These are phyloP conservation scores for Coturnix japonica DNA, from an alignment of 2,113 vertebrate genomes.

Conservation along the genomic window DNA sequence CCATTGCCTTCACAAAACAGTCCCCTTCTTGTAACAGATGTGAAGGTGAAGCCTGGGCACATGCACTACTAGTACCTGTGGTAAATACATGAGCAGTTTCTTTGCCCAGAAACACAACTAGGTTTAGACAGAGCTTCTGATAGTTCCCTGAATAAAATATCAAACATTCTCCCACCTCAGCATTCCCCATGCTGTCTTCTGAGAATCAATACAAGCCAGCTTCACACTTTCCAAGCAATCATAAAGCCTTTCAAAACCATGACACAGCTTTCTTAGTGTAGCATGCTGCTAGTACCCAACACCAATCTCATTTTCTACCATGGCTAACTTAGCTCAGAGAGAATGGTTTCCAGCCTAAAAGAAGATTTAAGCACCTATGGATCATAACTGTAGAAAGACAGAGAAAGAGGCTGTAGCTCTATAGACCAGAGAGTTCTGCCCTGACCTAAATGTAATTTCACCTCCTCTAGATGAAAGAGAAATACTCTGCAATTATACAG, in stretches of 20 bases:
- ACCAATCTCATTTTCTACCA: neutral
- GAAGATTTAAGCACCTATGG: neutral
- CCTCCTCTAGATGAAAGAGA: neutral
- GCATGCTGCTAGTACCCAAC: accelerated
- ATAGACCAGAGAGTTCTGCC: neutral
- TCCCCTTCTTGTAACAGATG: neutral
- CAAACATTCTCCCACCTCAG: neutral
- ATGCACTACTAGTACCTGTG: neutral
- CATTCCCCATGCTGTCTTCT: neutral
- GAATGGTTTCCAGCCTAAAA: neutral
- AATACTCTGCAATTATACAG: neutral
- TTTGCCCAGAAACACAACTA: neutral
- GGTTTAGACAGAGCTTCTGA: neutral
- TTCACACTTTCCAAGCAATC: neutral
- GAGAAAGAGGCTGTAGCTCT: neutral
- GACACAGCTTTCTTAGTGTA: neutral
- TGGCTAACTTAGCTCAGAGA: neutral
- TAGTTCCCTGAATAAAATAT: neutral
- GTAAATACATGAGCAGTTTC: neutral
- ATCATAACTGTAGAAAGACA: neutral
- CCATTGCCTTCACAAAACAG: neutral
- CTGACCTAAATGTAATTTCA: neutral
- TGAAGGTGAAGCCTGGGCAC: neutral
- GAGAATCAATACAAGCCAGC: neutral
- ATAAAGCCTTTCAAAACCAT: neutral